phyloP scores from a whole-genome alignment of 2,888 invertebrate genomes.

The Nomada hirtipes region DNA sequence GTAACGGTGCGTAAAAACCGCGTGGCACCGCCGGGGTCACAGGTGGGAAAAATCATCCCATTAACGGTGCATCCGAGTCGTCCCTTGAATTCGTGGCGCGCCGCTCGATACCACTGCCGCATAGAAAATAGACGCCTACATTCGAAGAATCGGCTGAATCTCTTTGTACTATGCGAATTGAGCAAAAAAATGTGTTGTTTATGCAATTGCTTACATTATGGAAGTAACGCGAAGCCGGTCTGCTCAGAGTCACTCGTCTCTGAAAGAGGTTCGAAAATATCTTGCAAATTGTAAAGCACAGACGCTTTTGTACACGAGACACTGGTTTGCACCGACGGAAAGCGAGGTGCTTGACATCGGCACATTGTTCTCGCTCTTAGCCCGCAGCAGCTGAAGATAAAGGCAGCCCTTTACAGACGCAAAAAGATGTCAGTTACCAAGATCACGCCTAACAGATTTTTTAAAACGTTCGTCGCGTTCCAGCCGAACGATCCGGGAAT shows the following conservation, averaged over 20 bases:
- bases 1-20: slow-evolving; percentile 62
- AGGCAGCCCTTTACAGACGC: neutral
- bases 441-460: neutral
- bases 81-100: slow-evolving; percentile 51
- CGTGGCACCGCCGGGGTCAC: slow-evolving; percentile 26
- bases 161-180: neutral
- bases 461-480: neutral
- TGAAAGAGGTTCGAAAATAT: neutral
- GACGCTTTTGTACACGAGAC: neutral
- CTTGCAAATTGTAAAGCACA: neutral
- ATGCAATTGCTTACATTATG: too few relatives aligned
- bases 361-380: neutral
- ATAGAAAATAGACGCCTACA: neutral
- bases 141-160: neutral
- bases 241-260: neutral
- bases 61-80: slow-evolving; percentile 55
- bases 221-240: neutral
- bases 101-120: neutral
- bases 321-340: too few relatives aligned
- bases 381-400: neutral
- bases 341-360: neutral
- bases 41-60: slow-evolving; percentile 43
- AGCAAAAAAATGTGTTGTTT: neutral
- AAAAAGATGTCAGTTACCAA: neutral
- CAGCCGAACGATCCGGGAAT: neutral